A percentile compares a stretch with the other conserved stretches of the same genome.
Evolutionary conservation across 2,888 invertebrate genomes (phyloP).

Genomic region (Luffia ferchaultella): DNA sequence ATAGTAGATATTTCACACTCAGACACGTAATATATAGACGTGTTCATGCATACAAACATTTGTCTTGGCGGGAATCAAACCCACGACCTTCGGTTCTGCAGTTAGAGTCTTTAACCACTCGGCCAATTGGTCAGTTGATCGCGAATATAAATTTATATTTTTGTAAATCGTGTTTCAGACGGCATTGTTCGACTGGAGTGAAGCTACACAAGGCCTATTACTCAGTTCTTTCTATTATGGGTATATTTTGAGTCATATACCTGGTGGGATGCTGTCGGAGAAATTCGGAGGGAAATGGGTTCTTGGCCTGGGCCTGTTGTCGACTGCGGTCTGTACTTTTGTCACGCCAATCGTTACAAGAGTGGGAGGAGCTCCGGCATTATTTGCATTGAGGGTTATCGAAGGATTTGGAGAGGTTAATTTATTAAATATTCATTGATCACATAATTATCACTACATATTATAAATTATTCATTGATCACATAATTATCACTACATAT

Average conservation of each 20-base stretch:
- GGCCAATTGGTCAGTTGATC: too few species aligned
- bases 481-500: neutral
- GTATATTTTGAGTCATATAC: slow-evolving; percentile 83
- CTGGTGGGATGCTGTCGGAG: slow-evolving; percentile 84
- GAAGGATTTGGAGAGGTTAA: slow-evolving; percentile 73
- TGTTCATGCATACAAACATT: too few species aligned
- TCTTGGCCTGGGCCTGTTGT: slow-evolving; percentile 79
- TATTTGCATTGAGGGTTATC: slow-evolving; percentile 63
- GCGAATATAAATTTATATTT: too few species aligned
- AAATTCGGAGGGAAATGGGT: slow-evolving; percentile 87
- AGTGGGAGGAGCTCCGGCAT: slow-evolving; percentile 55
- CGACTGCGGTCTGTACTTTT: slow-evolving; percentile 82
- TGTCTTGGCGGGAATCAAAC: too few species aligned
- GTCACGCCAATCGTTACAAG: slow-evolving; percentile 78
- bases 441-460: neutral
- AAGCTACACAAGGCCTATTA: slow-evolving; percentile 76
- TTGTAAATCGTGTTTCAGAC: too few species aligned
- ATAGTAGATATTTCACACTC: too few species aligned
- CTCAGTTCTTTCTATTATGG: slow-evolving; percentile 87
- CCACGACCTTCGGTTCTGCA: too few species aligned
- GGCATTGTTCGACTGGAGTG: slow-evolving; percentile 70
- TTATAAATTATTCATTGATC: neutral
- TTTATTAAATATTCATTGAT: slow-evolving; percentile 6
- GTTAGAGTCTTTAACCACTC: too few species aligned
- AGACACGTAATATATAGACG: too few species aligned